Base-by-base conservation (phyloP, 2,113 vertebrate genomes). In the Lasiurus borealis region DNA sequence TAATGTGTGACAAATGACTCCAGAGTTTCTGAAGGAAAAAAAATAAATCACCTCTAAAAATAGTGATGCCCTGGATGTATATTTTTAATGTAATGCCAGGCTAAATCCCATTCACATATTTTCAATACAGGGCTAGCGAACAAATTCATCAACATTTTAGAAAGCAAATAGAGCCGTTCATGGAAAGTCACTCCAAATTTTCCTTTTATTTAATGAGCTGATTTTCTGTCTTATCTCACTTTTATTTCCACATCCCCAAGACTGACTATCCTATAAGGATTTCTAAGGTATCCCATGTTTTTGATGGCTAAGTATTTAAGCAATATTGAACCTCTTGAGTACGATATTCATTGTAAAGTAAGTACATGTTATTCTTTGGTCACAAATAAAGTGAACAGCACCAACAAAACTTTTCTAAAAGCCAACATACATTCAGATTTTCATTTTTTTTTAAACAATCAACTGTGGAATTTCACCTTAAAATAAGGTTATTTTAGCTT, bases 381-480 rank as follows among this genome's bases (percentile, higher is more conserved):
- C 88, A 91, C 62, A 52, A 85, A 90, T 78, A 31, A 96, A 95
- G n/a, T 18, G 54, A 90, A 76, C 3, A 25, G 5, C 34, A 48
- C 59, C 66, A 78, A 69, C 59, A 77, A 76, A 71, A 87, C 19
- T 21, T 73, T 88, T 85, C 94, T 90, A n/a, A 90, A 95, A 87
- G 62, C 34, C 69, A 87, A 93, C 31, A 77, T n/a, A 73, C 23
- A 80, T 8, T 88, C 23, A 92, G 64, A 88, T 81, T 44, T 85
- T 27, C 18, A 73, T 94, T 78, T 72, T 66, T 29, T 29, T 23
- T 81, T 82, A 72, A 76, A 87, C 27, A 59, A 84, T 64, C 84
- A 54, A 91, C 34, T 12, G 15, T 71, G 34, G 34, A 40, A 81
- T 80, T 81, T 85, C 15, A 48, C 72, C 73, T 81, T 36, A 81